These are phyloP conservation scores for Gallinago paraguaiae DNA, from an alignment of 2,113 vertebrate genomes.

Conservation along the genomic window DNA sequence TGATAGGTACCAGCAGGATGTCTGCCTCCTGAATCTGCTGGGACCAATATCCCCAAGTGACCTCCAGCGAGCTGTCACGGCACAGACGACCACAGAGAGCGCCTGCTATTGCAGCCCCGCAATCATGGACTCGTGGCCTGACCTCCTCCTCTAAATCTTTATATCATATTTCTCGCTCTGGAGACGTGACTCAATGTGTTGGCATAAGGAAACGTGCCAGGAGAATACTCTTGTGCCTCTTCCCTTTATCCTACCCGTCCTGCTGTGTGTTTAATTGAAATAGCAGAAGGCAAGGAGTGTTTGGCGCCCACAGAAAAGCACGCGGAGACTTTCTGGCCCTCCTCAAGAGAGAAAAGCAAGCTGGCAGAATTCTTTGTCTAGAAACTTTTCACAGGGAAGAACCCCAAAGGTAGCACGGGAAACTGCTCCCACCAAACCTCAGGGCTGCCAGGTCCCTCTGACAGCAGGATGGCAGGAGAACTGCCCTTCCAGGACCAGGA, in stretches of 20 bases:
- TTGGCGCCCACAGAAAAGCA: neutral
- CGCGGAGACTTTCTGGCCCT: fast-evolving
- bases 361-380: neutral
- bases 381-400: neutral
- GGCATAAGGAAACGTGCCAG: conserved; percentile 9
- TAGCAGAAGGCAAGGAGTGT: neutral
- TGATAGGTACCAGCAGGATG: neutral
- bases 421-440: neutral
- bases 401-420: neutral
- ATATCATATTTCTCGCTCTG: conserved; percentile 60
- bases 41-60: conserved; percentile 51
- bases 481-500: neutral
- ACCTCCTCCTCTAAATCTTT: conserved; percentile 55
- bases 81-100: conserved; percentile 16
- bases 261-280: conserved; percentile 51
- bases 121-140: conserved; percentile 34
- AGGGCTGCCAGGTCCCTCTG: neutral
- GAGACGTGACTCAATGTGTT: conserved; percentile 54
- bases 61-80: conserved; percentile 2
- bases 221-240: conserved; percentile 21
- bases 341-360: neutral
- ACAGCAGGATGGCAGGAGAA: neutral
- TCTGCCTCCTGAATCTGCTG: neutral
- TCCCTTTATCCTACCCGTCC: conserved; percentile 24
- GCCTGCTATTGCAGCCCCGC: conserved; percentile 19